A percentile compares a stretch with the other conserved stretches of the same genome.
Conservation (phyloP, 1,140 invertebrate genomes). For the Atta texana region DNA sequence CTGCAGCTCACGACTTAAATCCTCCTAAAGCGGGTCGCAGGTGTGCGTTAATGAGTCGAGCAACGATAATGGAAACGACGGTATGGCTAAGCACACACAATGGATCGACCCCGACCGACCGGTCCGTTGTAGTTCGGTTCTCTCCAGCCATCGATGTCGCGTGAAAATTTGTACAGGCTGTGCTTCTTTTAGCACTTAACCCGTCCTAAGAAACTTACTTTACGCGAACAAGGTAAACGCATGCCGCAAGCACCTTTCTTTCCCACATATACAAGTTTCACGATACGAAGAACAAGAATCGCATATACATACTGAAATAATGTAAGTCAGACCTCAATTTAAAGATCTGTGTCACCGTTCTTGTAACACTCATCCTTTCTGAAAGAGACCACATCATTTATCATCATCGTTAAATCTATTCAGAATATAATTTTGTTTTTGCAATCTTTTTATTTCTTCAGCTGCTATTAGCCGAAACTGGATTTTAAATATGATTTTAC, state of each 20-base stretch:
- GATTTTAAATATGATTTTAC: background rate
- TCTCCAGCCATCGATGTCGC: constrained; percentile 30
- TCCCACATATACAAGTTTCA: background rate
- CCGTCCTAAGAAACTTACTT: constrained; percentile 42
- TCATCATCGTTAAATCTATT: background rate
- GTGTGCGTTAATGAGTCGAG: constrained; percentile 74
- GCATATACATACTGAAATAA: constrained; percentile 3
- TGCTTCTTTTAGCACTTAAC: constrained; percentile 52
- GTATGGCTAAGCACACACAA: constrained; percentile 59
- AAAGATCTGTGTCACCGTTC: background rate
- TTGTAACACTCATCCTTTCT: background rate
- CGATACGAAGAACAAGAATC: background rate
- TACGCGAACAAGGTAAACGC: constrained; percentile 30
- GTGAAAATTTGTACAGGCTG: constrained; percentile 53
- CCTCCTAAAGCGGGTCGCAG: constrained; percentile 67
- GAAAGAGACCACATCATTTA: background rate
- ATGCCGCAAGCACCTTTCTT: background rate
- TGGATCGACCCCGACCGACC: constrained; percentile 38
- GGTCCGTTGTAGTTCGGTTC: background rate
- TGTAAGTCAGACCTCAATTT: background rate
- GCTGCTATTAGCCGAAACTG: background rate
- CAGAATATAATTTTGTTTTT: background rate
- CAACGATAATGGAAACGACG: constrained; percentile 72
- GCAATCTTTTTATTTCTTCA: background rate
- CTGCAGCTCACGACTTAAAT: constrained; percentile 34